Base-by-base conservation (phyloP, 2,113 vertebrate genomes). In the Oenanthe melanoleuca region DNA sequence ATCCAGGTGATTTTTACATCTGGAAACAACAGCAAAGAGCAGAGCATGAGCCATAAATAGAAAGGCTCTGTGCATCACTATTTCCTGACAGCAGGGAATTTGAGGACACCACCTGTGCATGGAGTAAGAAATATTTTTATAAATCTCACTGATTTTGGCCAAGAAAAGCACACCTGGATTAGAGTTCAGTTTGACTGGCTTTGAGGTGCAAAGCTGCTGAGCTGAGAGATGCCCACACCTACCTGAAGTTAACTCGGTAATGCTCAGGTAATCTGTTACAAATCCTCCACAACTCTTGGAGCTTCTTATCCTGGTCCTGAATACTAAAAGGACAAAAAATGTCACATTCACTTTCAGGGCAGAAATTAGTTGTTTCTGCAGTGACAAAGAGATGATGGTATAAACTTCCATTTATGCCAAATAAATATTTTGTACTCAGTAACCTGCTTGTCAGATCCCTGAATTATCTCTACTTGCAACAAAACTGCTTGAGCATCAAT, bases 171-270 rank as follows among this genome's bases (percentile, higher is more conserved):
- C 9, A 12, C 0, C 18, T 88, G 38, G 28, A 60, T 67, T 17
- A 31, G 21, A 47, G 47, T 63, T 88, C 5, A 60, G 10, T 34
- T 38, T 73, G 25, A 63, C 1, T 65, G 79, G 63, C 40, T 84
- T 56, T 45, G 40, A 37, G 73, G 49, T 2, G 7, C 13, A 40
- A 71, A 80, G 52, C 5, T 11, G 45, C 45, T 84, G 50, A 65
- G 61, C 59, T 74, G 25, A 11, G 8, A 4, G 64, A 29, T 31
- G 71, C 7, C 52, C 38, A 29, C 6, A 37, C 97, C 8, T 92
- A 99, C 99, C 99, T 99, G 97, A 99, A 98, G 94, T 99, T 99
- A 65, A 98, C 98, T 89, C 98, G 98, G 95, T 99, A 99, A 96
- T 98, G 99, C 97, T 99, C 99, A 96, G 99, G 99, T 96, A 99